Base-by-base conservation (phyloP, 2,797 vertebrate species). In the Lepus townsendii region DNA sequence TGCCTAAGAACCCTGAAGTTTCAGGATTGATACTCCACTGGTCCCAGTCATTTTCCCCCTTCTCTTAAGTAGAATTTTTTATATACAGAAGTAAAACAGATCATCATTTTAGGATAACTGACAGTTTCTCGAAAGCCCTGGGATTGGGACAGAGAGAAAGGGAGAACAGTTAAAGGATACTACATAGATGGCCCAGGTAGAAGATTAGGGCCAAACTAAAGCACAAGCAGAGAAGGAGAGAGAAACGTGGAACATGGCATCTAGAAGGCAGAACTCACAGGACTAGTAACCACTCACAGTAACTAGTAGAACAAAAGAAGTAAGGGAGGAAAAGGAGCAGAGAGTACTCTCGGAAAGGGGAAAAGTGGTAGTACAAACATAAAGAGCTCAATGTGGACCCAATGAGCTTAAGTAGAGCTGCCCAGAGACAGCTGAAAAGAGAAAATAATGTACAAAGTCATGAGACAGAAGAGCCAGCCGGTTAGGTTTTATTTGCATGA, bases 381-480 rank as follows among this genome's bases (percentile, higher is more conserved):
- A 65, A 95, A 87, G 79, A 95, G 30, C 30, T 94, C 63, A 75
- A 7, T 54, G 78, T 88, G 30, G 27, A 77, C 52, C 54, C 50
- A 88, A 35, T 76, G 35, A 90, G 38, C 17, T 84, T 84, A 75
- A 78, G 32, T 2, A 86, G 22, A 84, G 71, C n/a, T 54, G 26
- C 75, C 62, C 30, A 89, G 47, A 87, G n/a, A 63, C 26, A 85
- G 57, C 38, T 89, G 78, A 30, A 87, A 95, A 94, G 68, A 79
- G 54, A 76, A 91, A 94, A 87, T 1, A 42, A 19, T 9, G 0
- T 20, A 73, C 1, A 13, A 88, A 73, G 65, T 79, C 65, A 75
- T n/a, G 57, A 90, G 50, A 42, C 50, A 11, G 7, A 85, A 83
- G 65, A 85, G n/a, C 52, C 60, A 68, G 71, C 8, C 30, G 52